phyloP scores from a whole-genome alignment of 1,140 invertebrate species.

The Amphibalanus amphitrite region DNA sequence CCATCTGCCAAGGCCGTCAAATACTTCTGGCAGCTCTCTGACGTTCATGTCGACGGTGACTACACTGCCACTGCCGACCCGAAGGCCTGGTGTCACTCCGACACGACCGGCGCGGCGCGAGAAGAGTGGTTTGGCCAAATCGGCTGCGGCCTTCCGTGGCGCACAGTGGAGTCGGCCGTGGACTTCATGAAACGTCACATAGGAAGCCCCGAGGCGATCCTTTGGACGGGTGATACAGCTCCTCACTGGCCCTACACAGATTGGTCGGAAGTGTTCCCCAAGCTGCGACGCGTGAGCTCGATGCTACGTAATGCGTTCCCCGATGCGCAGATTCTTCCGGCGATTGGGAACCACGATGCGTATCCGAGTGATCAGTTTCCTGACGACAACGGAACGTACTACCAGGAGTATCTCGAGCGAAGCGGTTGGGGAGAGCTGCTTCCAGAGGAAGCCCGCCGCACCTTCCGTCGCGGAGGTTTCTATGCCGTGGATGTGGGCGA shows the following conservation, averaged over 20 bases:
- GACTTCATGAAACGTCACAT: neutral
- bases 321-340: neutral
- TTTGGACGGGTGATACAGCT: neutral
- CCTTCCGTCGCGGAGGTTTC: neutral
- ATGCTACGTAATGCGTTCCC: neutral
- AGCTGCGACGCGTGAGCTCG: neutral
- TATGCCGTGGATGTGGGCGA: neutral
- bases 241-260: neutral
- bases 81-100: neutral
- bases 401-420: neutral
- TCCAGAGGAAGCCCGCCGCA: neutral
- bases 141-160: neutral
- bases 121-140: neutral
- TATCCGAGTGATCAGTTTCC: neutral
- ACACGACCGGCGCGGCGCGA: neutral
- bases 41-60: neutral
- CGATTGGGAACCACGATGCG: constrained; percentile 2
- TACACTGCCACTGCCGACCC: neutral
- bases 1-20: neutral
- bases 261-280: neutral
- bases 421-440: neutral
- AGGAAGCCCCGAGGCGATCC: neutral
- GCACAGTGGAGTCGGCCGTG: constrained; percentile 3
- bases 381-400: neutral
- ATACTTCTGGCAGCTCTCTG: neutral